Conservation (phyloP, 92 coral and sea anemone genomes). For the Umimayanthus chanpuru region DNA sequence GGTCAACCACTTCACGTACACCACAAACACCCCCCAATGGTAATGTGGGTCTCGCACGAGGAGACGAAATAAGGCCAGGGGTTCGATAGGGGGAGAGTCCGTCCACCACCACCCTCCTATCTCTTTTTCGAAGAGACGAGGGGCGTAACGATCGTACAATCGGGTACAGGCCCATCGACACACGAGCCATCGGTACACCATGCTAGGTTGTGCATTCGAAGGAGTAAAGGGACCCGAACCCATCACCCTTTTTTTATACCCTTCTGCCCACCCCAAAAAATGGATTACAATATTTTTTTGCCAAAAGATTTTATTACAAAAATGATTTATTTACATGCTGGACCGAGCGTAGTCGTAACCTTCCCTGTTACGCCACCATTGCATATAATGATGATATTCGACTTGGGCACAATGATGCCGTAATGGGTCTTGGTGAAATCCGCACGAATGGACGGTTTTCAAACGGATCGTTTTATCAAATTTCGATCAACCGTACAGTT, state of each 20-base stretch:
- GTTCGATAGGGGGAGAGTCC: constrained; percentile 14
- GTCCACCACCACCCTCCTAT: constrained; percentile 14
- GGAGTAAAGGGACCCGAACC: constrained; percentile 13
- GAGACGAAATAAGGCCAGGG: background rate
- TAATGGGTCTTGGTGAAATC: constrained; percentile 1
- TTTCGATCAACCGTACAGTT: background rate
- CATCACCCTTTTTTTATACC: background rate
- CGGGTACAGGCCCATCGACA: too few relatives aligned
- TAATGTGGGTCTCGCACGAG: constrained; percentile 7
- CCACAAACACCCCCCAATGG: background rate
- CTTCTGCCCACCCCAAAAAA: constrained; percentile 3
- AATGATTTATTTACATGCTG: constrained; percentile 6
- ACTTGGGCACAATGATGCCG: background rate
- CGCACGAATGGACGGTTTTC: background rate
- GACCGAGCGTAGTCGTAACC: constrained; percentile 4
- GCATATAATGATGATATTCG: background rate
- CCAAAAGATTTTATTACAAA: background rate
- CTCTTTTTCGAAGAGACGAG: constrained; percentile 2
- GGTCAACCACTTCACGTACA: background rate
- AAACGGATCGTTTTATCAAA: too few relatives aligned
- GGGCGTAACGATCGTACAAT: background rate
- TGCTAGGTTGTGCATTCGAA: constrained; percentile 8
- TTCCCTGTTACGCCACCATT: constrained; percentile 8
- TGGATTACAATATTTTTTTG: background rate
- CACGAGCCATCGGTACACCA: background rate